Percentiles rank a stretch among this genome's conserved stretches.
These are phyloP conservation scores for Elmis aenea DNA, from an alignment of 2,888 invertebrate genomes.

Conservation along the genomic window DNA sequence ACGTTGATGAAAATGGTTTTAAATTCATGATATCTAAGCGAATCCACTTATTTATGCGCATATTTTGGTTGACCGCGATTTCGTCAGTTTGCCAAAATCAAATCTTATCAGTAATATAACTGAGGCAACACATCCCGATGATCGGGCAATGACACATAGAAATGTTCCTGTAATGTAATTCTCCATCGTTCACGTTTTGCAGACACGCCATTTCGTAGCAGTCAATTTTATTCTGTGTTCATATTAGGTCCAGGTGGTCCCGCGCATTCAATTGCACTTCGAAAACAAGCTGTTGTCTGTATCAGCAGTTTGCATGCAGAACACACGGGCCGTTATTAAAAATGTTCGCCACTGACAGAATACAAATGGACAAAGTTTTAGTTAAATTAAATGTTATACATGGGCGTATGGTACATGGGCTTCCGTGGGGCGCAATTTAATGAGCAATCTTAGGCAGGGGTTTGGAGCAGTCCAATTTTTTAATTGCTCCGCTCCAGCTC, in stretches of 20 bases:
- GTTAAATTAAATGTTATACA: constrained; percentile 5
- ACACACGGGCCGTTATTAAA: constrained; percentile 20
- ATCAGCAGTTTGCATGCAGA: constrained; percentile 28
- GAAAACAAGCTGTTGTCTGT: constrained; percentile 30
- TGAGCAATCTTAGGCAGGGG: too few relatives aligned
- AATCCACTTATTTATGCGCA: too few relatives aligned
- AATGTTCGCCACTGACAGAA: constrained; percentile 11
- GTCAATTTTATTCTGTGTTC: constrained; percentile 28
- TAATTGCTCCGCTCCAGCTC: too few relatives aligned
- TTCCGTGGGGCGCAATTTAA: too few relatives aligned
- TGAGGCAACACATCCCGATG: constrained; percentile 22
- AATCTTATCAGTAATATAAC: constrained; percentile 25
- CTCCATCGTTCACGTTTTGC: constrained; percentile 36
- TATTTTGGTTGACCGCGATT: too few relatives aligned
- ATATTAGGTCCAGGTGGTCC: constrained; percentile 22
- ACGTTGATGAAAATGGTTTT: too few relatives aligned
- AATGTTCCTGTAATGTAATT: constrained; percentile 27
- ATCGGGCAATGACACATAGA: constrained; percentile 22
- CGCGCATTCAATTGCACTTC: constrained; percentile 28
- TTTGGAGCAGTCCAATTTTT: too few relatives aligned
- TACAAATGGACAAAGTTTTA: constrained; percentile 13
- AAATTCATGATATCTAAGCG: too few relatives aligned
- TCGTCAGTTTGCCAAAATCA: constrained; percentile 16
- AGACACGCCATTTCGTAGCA: constrained; percentile 30
- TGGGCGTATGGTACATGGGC: not conserved